These are phyloP conservation scores for Crotalus viridis DNA, from an alignment of 2,113 vertebrate species.

Conservation along the genomic window DNA sequence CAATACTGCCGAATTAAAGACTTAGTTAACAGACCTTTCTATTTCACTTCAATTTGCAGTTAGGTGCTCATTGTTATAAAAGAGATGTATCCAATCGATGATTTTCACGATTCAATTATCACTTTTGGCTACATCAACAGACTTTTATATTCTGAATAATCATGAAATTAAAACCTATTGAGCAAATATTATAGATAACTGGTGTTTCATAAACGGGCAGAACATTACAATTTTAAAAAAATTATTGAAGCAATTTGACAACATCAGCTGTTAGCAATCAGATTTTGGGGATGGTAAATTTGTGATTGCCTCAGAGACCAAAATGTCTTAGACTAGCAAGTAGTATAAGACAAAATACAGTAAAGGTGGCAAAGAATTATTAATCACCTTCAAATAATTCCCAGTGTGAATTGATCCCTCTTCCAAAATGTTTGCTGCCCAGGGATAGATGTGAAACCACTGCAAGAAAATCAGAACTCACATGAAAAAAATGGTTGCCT, in stretches of 20 bases:
- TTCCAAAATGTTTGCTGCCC: background rate
- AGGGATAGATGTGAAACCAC: background rate
- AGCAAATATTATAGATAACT: background rate
- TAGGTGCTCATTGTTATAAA: background rate
- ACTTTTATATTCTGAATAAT: background rate
- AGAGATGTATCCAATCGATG: background rate
- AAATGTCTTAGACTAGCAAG: background rate
- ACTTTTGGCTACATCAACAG: background rate
- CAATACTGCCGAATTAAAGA: conserved; percentile 42
- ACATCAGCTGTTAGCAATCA: too few species aligned
- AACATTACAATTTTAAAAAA: background rate
- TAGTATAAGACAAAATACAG: background rate
- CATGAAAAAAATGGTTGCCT: background rate
- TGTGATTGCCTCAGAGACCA: background rate
- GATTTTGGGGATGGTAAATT: background rate
- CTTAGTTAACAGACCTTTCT: background rate
- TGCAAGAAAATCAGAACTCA: background rate
- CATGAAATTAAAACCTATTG: background rate
- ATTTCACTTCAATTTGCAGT: background rate
- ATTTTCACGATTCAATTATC: background rate
- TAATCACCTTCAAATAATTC: background rate
- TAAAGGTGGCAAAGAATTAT: background rate
- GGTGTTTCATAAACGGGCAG: background rate
- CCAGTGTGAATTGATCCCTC: background rate
- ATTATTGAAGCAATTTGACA: background rate